Base-by-base conservation (phyloP, 1,140 invertebrate species). In the Hypsibius dujardini region DNA sequence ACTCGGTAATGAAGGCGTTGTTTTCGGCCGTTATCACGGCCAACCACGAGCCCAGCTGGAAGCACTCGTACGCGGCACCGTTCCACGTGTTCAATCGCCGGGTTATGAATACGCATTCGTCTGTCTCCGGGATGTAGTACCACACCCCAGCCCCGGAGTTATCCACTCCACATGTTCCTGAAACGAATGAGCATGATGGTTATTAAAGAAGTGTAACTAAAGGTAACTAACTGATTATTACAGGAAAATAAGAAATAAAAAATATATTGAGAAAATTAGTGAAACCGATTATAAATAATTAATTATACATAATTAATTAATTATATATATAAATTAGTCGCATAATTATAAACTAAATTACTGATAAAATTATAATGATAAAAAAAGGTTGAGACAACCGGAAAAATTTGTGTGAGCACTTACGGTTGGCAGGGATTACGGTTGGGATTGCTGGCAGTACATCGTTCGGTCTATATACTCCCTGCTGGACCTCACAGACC, bases 81-180 rank as follows among this genome's bases (percentile, higher is more conserved):
- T 12, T 42, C 62, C 62, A 67, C 62, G 62, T 15, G 42, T 67
- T 45, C 3, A 12, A 7, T 15, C 62, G 62, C 42, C 3, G 12
- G 62, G 62, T 15, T 7, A 67, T 42, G 42, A 67, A 67, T 12
- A 67, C 12, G 42, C 62, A 67, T 45, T 67, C 62, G 62, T 42
- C 42, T 12, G 62, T 15, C 12, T 45, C 45, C 42, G 12, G 12
- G 62, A 67, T 67, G 42, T 15, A 67, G 62, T 15, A 67, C 62
- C 62, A 67, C 12, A 15, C 42, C 3, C 62, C 62, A 12, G 42
- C 45, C 7, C 62, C 62, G 50, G 50, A 56, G 12, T 12, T 42
- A 12, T 67, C 62, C 42, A 7, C 12, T 3, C 62, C 62, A 67
- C 62, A 67, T 3, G 62, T 67, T 42, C 45, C 62, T 67, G 42